Evolutionary conservation across 2,113 vertebrate species (phyloP).

Genomic region (Philantomba maxwellii): DNA sequence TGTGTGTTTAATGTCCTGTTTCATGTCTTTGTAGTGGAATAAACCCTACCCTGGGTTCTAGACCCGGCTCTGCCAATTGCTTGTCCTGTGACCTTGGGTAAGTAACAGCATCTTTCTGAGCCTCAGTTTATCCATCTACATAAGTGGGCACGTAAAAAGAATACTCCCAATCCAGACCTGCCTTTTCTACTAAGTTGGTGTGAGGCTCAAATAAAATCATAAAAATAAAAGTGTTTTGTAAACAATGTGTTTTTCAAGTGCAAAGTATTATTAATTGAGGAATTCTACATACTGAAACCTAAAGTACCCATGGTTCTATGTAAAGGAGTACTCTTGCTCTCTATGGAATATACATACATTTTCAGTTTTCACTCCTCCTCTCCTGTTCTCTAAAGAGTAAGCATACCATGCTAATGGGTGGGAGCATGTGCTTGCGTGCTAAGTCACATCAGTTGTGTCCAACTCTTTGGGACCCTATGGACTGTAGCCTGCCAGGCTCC

Average conservation of each 20-base stretch:
- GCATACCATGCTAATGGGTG: not conserved
- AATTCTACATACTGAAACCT: not conserved
- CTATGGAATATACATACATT: not conserved
- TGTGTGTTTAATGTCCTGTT: slow-evolving; percentile 66
- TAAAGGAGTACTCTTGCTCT: not conserved
- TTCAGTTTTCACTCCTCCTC: not conserved
- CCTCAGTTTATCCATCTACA: slow-evolving; percentile 21
- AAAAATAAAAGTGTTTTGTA: slow-evolving; percentile 9
- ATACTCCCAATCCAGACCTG: not conserved
- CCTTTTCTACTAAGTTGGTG: not conserved
- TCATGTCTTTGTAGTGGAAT: slow-evolving; percentile 72
- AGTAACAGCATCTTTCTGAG: slow-evolving; percentile 48
- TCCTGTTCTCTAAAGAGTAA: not conserved
- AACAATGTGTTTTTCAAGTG: slow-evolving; percentile 15
- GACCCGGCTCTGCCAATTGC: slow-evolving; percentile 58
- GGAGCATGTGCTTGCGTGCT: not conserved
- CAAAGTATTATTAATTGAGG: not conserved
- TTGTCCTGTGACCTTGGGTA: slow-evolving; percentile 63
- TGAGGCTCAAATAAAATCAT: slow-evolving; percentile 36
- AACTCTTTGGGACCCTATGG: not conserved
- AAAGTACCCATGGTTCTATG: not conserved
- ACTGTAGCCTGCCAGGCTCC: not conserved
- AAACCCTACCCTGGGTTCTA: slow-evolving; percentile 58
- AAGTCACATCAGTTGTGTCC: not conserved
- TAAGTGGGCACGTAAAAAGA: slow-evolving; percentile 7